Conservation (phyloP, 2,797 vertebrate genomes). For the Typhlichthys eigenmanni region DNA sequence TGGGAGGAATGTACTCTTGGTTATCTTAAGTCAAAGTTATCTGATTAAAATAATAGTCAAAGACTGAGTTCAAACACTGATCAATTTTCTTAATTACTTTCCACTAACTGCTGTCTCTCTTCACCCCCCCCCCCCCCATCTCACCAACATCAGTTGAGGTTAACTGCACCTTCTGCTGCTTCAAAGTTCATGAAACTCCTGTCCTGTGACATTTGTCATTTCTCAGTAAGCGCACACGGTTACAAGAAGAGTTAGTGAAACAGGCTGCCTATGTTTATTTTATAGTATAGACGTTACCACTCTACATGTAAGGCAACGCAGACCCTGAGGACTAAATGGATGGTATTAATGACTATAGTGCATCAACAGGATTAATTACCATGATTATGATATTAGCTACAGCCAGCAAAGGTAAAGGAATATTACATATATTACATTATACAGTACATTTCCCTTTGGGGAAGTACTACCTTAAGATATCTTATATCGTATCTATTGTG, state of each 20-base stretch:
- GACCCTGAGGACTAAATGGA: slow-evolving; percentile 16
- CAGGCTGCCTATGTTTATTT: not conserved
- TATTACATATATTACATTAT: not conserved
- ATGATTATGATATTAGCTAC: slow-evolving; percentile 36
- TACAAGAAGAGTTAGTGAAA: slow-evolving; percentile 49
- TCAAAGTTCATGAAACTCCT: slow-evolving; percentile 30
- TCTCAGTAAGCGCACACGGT: slow-evolving; percentile 48
- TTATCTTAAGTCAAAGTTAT: no score
- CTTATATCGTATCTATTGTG: not conserved
- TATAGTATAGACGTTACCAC: no score
- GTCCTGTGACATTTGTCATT: slow-evolving; percentile 45
- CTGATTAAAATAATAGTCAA: no score
- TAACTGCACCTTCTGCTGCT: no score
- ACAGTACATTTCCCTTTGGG: no score
- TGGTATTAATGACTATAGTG: slow-evolving; percentile 23
- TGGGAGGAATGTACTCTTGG: no score
- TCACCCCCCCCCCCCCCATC: no score
- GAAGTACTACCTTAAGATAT: not conserved
- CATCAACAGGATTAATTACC: slow-evolving; percentile 21
- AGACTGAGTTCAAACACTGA: no score
- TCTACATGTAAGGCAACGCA: slow-evolving; percentile 12
- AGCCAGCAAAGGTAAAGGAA: slow-evolving; percentile 49
- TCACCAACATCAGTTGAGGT: no score
- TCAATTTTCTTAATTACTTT: no score
- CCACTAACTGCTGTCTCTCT: no score